Base-by-base conservation (phyloP, 2,888 invertebrate genomes). In the Drosophila anomalata region DNA sequence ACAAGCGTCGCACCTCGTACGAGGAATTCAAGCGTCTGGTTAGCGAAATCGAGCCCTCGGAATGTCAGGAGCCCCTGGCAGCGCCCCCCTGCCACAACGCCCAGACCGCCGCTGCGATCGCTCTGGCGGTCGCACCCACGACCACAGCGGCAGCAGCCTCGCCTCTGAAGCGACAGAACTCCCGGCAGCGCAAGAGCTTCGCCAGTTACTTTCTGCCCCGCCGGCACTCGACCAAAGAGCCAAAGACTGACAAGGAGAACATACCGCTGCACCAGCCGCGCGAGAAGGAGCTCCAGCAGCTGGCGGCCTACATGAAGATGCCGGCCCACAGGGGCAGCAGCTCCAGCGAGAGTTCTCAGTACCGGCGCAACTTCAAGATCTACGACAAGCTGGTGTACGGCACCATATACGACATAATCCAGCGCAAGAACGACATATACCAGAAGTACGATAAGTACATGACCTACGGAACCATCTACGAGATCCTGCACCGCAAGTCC, bases 391-490 rank as follows among this genome's bases (percentile, higher is more conserved):
- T 91, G 9, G 84, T 92, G 12, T 92, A 92, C 58, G 92, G 92
- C 48, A 92, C 92, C 44, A 92, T 92, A 66, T 92, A 92, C 76
- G 92, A 92, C 72, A 92, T 92, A 29, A 91, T 92, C 33, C 92
- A 92, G 75, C 89, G 90, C 11, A 92, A 92, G 73, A 91, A 91
- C 50, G 91, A 92, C 75, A 91, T 91, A 29, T 91, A 91, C 77
- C 90, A 91, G 62, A 91, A 91, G 60, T 92, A 92, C 71, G 92
- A 92, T 78, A 91, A 92, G 59, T 92, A 92, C 70, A 92, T 92
- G 92, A 92, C 92, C 29, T 92, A 92, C 68, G 92, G 92, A 59
- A 92, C 92, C 51, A 92, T 92, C 57, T 92, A 92, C 75, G 92
- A 92, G 77, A 92, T 92, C 73, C 66, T 92, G 41, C 92, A 92